Evolutionary conservation across 2,888 invertebrate genomes (phyloP).

Genomic region (Dryobotodes eremita): DNA sequence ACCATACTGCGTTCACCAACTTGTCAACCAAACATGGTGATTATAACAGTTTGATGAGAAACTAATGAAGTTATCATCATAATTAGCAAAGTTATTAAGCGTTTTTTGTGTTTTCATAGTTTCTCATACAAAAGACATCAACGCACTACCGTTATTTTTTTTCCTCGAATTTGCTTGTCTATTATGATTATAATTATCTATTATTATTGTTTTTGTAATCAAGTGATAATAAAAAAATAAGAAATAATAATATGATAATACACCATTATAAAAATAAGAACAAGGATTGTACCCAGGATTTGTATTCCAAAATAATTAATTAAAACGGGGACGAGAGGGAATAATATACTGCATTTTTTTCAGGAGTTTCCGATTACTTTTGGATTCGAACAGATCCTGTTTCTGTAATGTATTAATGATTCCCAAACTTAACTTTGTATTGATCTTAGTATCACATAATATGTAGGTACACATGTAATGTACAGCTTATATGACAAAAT

Average conservation of each 20-base stretch:
- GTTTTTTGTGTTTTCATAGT: neutral
- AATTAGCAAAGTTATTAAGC: neutral
- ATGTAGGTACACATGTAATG: neutral
- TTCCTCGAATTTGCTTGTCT: too few species aligned
- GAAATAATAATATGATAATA: too few species aligned
- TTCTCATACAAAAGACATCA: conserved; percentile 42
- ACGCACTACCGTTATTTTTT: neutral
- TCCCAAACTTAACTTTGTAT: neutral
- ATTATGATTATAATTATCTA: neutral
- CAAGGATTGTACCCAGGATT: neutral
- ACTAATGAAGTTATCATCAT: neutral
- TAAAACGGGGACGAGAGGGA: neutral
- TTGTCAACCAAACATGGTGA: neutral
- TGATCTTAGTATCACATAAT: neutral
- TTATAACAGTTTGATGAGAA: neutral
- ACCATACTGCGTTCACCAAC: neutral
- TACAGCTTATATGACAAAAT: conserved; percentile 36
- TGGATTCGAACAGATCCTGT: neutral
- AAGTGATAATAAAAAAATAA: too few species aligned
- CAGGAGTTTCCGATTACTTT: neutral
- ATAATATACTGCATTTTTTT: too few species aligned
- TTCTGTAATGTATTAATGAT: neutral
- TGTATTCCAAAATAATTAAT: neutral
- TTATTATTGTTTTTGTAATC: neutral
- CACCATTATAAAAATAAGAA: neutral